phyloP scores from a whole-genome alignment of 2,113 vertebrate species.

The Sigmodon hispidus region DNA sequence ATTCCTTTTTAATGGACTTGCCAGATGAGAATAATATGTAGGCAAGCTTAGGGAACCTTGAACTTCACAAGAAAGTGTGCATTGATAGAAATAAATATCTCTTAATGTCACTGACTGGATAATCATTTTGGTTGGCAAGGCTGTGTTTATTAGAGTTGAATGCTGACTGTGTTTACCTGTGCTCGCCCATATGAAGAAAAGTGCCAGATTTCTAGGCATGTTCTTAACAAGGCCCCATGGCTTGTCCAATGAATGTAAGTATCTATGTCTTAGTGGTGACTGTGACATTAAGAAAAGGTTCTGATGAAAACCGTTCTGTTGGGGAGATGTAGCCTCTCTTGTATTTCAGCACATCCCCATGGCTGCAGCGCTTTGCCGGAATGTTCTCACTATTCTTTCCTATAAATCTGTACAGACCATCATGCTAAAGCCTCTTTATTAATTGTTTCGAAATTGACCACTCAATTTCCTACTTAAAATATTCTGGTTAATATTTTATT shows the following conservation, averaged over 20 bases:
- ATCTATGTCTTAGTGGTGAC: not conserved
- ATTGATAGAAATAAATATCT: fast-evolving
- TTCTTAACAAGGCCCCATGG: not conserved
- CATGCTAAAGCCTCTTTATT: too few relatives aligned
- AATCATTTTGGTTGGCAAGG: not conserved
- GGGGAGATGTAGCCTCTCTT: not conserved
- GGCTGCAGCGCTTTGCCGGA: fast-evolving
- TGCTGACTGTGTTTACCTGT: fast-evolving
- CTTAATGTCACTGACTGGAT: fast-evolving
- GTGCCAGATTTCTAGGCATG: fast-evolving
- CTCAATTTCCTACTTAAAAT: not conserved
- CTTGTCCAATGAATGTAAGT: not conserved
- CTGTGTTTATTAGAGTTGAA: fast-evolving
- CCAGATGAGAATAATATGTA: not conserved
- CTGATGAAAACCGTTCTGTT: fast-evolving
- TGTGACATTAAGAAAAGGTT: not conserved
- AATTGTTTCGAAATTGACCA: not conserved
- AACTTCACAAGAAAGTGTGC: fast-evolving
- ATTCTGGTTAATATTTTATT: not conserved
- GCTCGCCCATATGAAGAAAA: fast-evolving
- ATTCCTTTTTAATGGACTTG: not conserved
- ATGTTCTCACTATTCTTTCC: not conserved
- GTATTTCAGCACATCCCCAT: fast-evolving
- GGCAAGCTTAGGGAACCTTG: not conserved
- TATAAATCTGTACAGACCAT: fast-evolving